Conservation (phyloP, 2,888 invertebrate genomes). For the Thera britannica region DNA sequence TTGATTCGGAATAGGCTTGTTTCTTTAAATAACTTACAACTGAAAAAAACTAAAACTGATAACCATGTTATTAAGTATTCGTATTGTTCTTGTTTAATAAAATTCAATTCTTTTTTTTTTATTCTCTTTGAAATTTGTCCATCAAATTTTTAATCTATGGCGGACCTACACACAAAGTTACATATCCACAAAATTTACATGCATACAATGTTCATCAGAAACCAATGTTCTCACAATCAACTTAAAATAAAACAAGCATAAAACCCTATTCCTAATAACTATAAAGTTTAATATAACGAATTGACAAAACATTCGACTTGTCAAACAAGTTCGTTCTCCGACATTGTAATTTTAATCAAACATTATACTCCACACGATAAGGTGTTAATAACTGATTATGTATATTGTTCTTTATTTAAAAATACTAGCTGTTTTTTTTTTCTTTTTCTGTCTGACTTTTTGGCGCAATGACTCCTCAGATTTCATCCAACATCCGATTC, state of each 20-base stretch:
- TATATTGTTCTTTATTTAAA: no score
- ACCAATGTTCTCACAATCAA: slow-evolving; percentile 41
- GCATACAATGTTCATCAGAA: slow-evolving; percentile 23
- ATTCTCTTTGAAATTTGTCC: background rate
- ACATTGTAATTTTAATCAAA: slow-evolving; percentile 46
- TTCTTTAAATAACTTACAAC: no score
- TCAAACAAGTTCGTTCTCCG: slow-evolving; percentile 42
- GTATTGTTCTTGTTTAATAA: no score
- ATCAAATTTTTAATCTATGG: slow-evolving; percentile 12
- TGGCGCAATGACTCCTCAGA: background rate
- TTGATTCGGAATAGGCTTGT: no score
- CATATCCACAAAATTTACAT: slow-evolving; percentile 14
- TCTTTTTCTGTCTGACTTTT: no score
- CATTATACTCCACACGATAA: slow-evolving; percentile 41
- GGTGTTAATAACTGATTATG: slow-evolving; percentile 4
- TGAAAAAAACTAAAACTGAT: no score
- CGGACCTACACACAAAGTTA: slow-evolving; percentile 18
- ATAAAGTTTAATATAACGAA: slow-evolving; percentile 39
- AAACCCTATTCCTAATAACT: slow-evolving; percentile 31
- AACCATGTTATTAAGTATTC: no score
- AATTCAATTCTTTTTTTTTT: background rate
- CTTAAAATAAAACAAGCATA: slow-evolving; percentile 35
- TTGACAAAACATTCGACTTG: slow-evolving; percentile 38
- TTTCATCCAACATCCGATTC: background rate
- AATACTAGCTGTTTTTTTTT: no score